Evolutionary conservation across 2,888 invertebrate species (phyloP), one percentile per base, ranked within the genome.

Genomic region (Pherbina coryleti): DNA sequence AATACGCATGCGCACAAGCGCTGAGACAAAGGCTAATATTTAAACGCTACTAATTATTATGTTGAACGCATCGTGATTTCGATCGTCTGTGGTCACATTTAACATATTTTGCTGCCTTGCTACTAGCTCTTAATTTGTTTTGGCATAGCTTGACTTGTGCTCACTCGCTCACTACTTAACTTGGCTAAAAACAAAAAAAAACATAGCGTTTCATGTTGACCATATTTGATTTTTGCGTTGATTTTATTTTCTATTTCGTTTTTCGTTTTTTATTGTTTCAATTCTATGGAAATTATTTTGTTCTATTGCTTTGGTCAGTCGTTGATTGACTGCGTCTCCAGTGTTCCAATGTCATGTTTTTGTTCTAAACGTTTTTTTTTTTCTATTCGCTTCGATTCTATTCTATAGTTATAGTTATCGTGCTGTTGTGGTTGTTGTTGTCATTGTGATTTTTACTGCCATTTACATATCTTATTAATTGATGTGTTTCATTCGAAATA

Each of bases 381-480:
- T 31, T 31, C 31, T 31, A 31, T 4, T 31, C 5, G 31, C 3
- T 31, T 44, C 14, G 11, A 44, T 11, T 44, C 44, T 25, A 60
- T 25, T n/a, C 22, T 25, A 22, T 57, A 7, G 57, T 22, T 7
- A 25, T 57, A n/a, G n/a, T n/a, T n/a, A n/a, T n/a, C n/a, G 7
- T 57, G 19, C 22, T 57, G 57, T 5, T 57, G 22, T 19, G 25
- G 4, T n/a, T 60, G 57, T 60, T 60, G 57, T 60, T 60, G 57
- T 60, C 28, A 19, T 57, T 67, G 44, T 67, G n/a, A 67, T 34
- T 67, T 19, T 67, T 17, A n/a, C 14, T 37, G 37, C 0, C n/a
- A 7, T 34, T 34, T 73, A 73, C 44, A 25, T 74, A 64, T 64
- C 49, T 49, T 64, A 73, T 73, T 62, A 74, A 64, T 62, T 74